Evolutionary conservation across 2,113 vertebrate species (phyloP), one percentile per base, ranked within the genome.

Genomic region (Nanorana parkeri): DNA sequence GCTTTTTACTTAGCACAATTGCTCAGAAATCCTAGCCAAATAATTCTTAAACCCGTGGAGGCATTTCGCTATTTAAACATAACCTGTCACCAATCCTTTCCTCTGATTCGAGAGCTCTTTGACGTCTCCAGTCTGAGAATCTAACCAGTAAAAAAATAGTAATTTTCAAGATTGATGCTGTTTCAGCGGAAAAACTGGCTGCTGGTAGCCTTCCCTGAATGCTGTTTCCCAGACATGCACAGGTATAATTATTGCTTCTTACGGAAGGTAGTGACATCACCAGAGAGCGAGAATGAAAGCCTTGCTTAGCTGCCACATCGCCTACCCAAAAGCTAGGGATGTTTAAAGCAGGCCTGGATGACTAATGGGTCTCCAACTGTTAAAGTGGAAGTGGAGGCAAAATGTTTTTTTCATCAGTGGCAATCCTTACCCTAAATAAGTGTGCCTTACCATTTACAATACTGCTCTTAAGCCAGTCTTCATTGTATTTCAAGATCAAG

Each of bases 21-120:
- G 73, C 63, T 75, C 71, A 60, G 80, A 60, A 83, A 76, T 74
- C 80, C 47, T 75, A 52, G 61, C 63, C 63, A 83, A 76, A 76
- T 58, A 83, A 68, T 83, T 56, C 71, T 60, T 76, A 67, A 75
- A 67, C 56, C 72, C 47, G 16, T 36, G 20, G 72, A 83, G 71
- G 54, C 60, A 60, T 24, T 5, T 52, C 54, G n/a, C 68, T 83
- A 66, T 76, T 83, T 76, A 83, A 83, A 83, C 80, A 83, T 60
- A 56, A 68, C 71, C 68, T 67, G 72, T 60, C 51, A 83, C 80
- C 69, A 68, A 60, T 76, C 71, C 52, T 24, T 81, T 29, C 24
- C 56, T 47, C 29, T 21, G 58, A 28, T 52, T 68, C 71, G 52
- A 21, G 4, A 71, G 36, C 52, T 69, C 28, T 80, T 60, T 80